Evolutionary conservation across 2,888 invertebrate genomes (phyloP).

Genomic region (Stenchaetothrips biformis): DNA sequence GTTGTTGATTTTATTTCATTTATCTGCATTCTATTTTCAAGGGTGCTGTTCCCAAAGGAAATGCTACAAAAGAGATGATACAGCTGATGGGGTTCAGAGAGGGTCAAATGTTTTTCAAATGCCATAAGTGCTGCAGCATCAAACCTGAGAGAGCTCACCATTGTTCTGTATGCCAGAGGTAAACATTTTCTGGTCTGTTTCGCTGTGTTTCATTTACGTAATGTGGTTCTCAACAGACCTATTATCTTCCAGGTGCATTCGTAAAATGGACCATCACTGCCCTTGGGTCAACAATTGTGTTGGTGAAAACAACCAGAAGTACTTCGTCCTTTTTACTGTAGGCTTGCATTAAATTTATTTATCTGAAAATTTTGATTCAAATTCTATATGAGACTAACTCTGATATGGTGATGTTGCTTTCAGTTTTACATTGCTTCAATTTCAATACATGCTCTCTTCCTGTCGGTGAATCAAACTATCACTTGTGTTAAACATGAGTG

Average conservation of each 20-base stretch:
- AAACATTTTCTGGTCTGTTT: conserved; percentile 16
- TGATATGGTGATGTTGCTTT: conserved; percentile 42
- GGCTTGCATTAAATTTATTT: conserved; percentile 45
- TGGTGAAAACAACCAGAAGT: conserved; percentile 99
- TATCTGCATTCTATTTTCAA: conserved; percentile 42
- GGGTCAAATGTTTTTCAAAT: conserved; percentile 90
- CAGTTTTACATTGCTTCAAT: conserved; percentile 98
- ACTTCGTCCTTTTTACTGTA: conserved; percentile 96
- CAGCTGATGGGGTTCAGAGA: conserved; percentile 88
- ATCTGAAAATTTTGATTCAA: conserved; percentile 17
- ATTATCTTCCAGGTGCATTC: conserved; percentile 61
- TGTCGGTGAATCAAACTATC: conserved; percentile 90
- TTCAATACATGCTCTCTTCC: conserved; percentile 86
- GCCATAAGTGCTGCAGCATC: conserved; percentile 93
- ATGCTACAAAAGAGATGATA: conserved; percentile 92
- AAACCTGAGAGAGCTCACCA: conserved; percentile 95
- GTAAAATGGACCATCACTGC: conserved; percentile 84
- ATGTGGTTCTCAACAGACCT: conserved; percentile 25
- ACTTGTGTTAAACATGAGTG: conserved; percentile 90
- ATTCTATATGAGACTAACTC: conserved; percentile 16
- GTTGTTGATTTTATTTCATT: conserved; percentile 26
- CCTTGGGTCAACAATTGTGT: conserved; percentile 99
- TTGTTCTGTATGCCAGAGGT: conserved; percentile 89
- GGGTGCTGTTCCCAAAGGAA: conserved; percentile 93
- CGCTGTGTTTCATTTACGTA: conserved; percentile 38